Evolutionary conservation across 1,140 invertebrate species (phyloP), one percentile per base, ranked within the genome.

Genomic region (Drosophila kohkoa): DNA sequence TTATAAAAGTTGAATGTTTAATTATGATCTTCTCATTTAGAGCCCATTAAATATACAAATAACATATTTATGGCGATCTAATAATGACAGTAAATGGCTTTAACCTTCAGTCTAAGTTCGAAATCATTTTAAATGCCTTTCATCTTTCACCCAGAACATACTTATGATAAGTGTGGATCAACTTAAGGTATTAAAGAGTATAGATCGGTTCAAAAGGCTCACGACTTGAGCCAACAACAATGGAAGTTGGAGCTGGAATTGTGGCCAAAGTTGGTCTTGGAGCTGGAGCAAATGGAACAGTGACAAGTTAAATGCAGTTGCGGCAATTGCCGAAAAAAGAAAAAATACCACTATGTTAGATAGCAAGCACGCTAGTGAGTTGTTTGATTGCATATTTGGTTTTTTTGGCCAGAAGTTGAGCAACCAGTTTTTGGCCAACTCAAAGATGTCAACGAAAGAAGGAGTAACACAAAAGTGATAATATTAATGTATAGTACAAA

Each of bases 391-490:
- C 66, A 74, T 63, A 30, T 49, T 60, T 32, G 66, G 57, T 5
- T 49, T 25, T 45, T 64, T 63, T 63, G 43, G 58, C 43, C 8
- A 74, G 20, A 20, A 69, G 66, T 63, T 75, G 72, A 10, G 66
- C 66, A 75, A 75, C 72, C 72, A 51, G 72, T 75, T 75, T 25
- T 70, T 43, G 7, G 65, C 66, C 66, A 75, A 48, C 32, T 43
- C 66, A 70, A 48, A 69, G 49, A 70, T 75, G 72, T 75, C 66
- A 70, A 63, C 43, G 43, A 32, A 58, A 48, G 41, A 70, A 51
- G 66, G 43, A 74, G 66, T 43, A 25, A 28, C 10, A 15, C 32
- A 38, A 46, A 8, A 3, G 2, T 38, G 2, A 43, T 13, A 46
- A 45, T 35, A 25, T 25, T 25, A 30, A 51, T 51, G n/a, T 20